These are phyloP conservation scores for Baccha elongata DNA, from an alignment of 2,888 invertebrate genomes.

Conservation along the genomic window DNA sequence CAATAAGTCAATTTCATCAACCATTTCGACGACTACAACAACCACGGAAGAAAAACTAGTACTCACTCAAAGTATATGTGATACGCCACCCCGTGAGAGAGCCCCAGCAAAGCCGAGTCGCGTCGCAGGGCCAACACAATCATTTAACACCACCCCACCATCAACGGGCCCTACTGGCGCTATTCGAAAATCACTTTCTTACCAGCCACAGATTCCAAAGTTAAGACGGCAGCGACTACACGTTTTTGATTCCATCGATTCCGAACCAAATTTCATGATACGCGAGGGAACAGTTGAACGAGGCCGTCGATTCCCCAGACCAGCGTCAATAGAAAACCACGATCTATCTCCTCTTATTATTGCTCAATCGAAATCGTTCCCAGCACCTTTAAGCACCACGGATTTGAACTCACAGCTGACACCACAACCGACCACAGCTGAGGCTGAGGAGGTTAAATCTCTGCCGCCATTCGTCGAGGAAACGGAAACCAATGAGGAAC, in stretches of 20 bases:
- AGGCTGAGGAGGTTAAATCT: conserved; percentile 41
- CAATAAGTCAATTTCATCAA: conserved; percentile 61
- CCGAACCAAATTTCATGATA: conserved; percentile 77
- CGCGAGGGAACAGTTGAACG: conserved; percentile 77
- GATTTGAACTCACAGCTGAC: conserved; percentile 22
- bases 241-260: conserved; percentile 64
- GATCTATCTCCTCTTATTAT: conserved; percentile 39
- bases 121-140: conserved; percentile 53
- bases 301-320: conserved; percentile 79
- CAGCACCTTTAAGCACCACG: conserved; percentile 43
- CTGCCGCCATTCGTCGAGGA: conserved; percentile 50
- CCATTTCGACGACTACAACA: conserved; percentile 70
- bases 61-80: conserved; percentile 80
- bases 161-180: conserved; percentile 70
- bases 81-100: conserved; percentile 81
- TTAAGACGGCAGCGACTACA: conserved; percentile 65
- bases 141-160: conserved; percentile 12
- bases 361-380: conserved; percentile 55
- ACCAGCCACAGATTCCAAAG: conserved; percentile 55
- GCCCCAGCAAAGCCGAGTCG: conserved; percentile 81
- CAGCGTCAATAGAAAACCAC: conserved; percentile 67
- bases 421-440: conserved; percentile 53
- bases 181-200: conserved; percentile 74
- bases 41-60: conserved; percentile 77
- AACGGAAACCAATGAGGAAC: conserved; percentile 47